Evolutionary conservation across 2,888 invertebrate genomes (phyloP).

Genomic region (Ligdia adustata): DNA sequence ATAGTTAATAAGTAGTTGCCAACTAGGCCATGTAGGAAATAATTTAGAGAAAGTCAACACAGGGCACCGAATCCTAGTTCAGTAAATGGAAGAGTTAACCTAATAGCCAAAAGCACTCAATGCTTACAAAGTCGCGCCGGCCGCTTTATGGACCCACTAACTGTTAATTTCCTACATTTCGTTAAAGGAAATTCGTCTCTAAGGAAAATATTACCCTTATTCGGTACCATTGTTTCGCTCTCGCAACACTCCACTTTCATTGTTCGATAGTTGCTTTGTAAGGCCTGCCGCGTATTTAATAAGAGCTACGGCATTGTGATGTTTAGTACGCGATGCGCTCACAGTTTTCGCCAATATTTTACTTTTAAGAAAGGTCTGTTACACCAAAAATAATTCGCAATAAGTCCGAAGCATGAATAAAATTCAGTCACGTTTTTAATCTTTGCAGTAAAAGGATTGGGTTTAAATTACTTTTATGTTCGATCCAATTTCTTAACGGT

Average conservation of each 20-base stretch:
- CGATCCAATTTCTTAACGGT: conserved; percentile 36
- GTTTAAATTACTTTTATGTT: conserved; percentile 29
- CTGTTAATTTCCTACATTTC: conserved; percentile 79
- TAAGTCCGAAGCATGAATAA: conserved; percentile 5
- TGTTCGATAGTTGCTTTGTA: conserved; percentile 53
- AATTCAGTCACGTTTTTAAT: conserved; percentile 34
- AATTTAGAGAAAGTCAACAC: conserved; percentile 66
- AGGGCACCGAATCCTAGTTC: conserved; percentile 63
- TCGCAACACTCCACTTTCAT: conserved; percentile 52
- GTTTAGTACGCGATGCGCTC: conserved; percentile 23
- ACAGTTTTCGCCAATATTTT: conserved; percentile 18
- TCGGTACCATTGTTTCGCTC: conserved; percentile 56
- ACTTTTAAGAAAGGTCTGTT: conserved; percentile 1
- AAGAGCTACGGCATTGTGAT: conserved; percentile 39
- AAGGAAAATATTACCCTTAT: conserved; percentile 66
- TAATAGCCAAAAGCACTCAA: conserved; percentile 83
- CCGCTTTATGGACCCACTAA: conserved; percentile 75
- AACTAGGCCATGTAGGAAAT: conserved; percentile 34
- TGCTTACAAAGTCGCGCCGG: conserved; percentile 78
- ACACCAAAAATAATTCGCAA: conserved; percentile 13
- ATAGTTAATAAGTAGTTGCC: neutral
- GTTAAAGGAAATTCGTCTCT: conserved; percentile 71
- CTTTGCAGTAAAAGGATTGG: conserved; percentile 27
- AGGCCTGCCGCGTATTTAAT: conserved; percentile 48
- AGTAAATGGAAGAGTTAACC: conserved; percentile 79